Evolutionary conservation across 2,888 invertebrate species (phyloP), one percentile per base, ranked within the genome.

Genomic region (Zygogramma bicolorata): DNA sequence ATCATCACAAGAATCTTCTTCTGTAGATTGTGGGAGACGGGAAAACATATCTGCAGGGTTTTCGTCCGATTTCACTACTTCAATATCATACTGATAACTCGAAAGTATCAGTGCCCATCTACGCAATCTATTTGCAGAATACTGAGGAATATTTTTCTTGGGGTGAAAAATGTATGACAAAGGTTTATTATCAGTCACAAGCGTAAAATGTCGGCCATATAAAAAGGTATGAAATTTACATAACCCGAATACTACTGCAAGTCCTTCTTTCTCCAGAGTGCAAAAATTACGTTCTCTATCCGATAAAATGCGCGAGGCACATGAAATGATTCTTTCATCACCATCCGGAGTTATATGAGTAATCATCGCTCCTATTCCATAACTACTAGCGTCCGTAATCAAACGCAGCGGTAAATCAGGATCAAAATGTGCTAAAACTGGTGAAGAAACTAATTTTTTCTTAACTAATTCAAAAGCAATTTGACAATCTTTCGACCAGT

Each of bases 51-150:
- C 57, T 1, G 57, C 57, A 25, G 22, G 22, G 25, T 57, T 57
- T 5, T 25, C 3, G 4, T 57, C 22, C 0, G 31, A 58, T 25
- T 27, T 58, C 5, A 29, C 27, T 22, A n/a, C n/a, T 58, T 29
- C 58, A 29, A n/a, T n/a, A n/a, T n/a, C n/a, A n/a, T n/a, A n/a
- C n/a, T n/a, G n/a, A n/a, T n/a, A n/a, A n/a, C n/a, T n/a, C n/a
- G n/a, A n/a, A 7, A 65, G 58, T 13, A 71, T 65, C 3, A 71
- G 22, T 22, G 71, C 68, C 59, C 68, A 71, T 18, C 60, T 58
- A 4, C 67, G 42, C 18, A 71, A 58, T 63, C 65, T 42, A 53
- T 68, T 71, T n/a, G 71, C 65, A 10, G 53, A 65, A 68, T 53
- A 59, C 34, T 59, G 63, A 2, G 58, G 63, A 13, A 67, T 58